Evolutionary conservation across 2,797 vertebrate genomes (phyloP).

Genomic region (Pampus argenteus): DNA sequence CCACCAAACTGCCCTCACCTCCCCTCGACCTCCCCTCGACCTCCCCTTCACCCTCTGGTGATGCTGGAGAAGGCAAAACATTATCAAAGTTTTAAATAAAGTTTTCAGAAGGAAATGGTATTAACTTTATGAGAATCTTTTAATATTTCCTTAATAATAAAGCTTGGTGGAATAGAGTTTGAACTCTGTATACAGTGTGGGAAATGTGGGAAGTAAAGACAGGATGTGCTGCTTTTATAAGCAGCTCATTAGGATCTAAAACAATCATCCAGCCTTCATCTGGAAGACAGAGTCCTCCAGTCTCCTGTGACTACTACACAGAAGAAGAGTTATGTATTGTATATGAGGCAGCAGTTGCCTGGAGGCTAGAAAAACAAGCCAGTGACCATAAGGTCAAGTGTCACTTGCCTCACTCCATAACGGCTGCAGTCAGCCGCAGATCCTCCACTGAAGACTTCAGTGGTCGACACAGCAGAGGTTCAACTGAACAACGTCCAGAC

Average conservation of each 20-base stretch:
- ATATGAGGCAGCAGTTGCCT: conserved; percentile 59
- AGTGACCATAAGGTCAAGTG: conserved; percentile 69
- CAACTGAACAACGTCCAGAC: background rate
- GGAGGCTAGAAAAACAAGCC: conserved; percentile 74
- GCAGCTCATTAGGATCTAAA: conserved; percentile 72
- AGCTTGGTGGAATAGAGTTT: conserved; percentile 39
- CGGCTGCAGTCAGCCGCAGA: conserved; percentile 15
- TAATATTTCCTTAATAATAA: conserved; percentile 37
- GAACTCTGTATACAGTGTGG: conserved; percentile 17
- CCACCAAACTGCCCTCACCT: conserved; percentile 11
- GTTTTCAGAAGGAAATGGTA: background rate
- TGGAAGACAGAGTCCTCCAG: conserved; percentile 68
- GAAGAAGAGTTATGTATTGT: conserved; percentile 66
- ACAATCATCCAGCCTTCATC: conserved; percentile 58
- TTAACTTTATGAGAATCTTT: conserved; percentile 26
- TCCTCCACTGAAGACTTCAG: conserved; percentile 12
- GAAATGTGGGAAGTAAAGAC: conserved; percentile 50
- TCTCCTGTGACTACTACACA: conserved; percentile 71
- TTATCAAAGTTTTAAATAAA: background rate
- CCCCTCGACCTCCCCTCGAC: background rate
- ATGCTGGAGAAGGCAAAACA: conserved; percentile 8
- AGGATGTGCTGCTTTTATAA: conserved; percentile 67
- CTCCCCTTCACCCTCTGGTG: conserved; percentile 15
- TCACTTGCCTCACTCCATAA: conserved; percentile 44
- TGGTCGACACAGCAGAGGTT: conserved; percentile 24